Evolutionary conservation across 2,113 vertebrate genomes (phyloP).

Genomic region (Urocitellus parryii): DNA sequence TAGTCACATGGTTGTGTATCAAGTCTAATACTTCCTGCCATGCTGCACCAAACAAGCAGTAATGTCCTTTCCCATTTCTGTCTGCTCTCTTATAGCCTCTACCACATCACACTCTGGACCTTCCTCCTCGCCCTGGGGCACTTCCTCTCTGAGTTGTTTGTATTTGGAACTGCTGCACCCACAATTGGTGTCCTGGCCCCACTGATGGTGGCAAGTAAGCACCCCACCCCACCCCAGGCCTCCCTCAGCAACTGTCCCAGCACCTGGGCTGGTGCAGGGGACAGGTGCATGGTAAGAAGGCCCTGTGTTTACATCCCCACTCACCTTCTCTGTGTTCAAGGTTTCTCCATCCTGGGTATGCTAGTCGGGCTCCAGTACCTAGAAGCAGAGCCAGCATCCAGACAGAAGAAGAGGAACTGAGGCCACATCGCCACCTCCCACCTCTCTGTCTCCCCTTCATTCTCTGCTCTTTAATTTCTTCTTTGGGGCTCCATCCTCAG

Average conservation of each 20-base stretch:
- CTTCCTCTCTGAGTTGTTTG: constrained; percentile 95
- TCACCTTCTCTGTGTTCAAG: constrained; percentile 83
- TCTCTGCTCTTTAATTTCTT: not conserved
- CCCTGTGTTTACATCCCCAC: not conserved
- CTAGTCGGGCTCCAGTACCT: constrained; percentile 94
- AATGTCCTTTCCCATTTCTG: not conserved
- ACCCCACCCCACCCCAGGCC: not conserved
- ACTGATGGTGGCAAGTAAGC: constrained; percentile 95
- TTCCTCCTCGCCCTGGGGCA: constrained; percentile 96
- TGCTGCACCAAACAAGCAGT: too few species aligned
- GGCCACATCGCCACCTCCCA: constrained; percentile 35
- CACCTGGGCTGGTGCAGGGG: not conserved
- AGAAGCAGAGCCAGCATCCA: constrained; percentile 88
- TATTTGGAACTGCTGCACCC: constrained; percentile 95
- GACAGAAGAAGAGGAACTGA: constrained; percentile 96
- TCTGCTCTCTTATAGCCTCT: constrained; percentile 90
- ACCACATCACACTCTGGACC: constrained; percentile 96
- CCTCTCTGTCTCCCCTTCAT: not conserved
- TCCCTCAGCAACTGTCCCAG: not conserved
- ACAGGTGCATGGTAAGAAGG: too few species aligned
- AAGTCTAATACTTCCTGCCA: not conserved
- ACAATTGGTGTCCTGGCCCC: constrained; percentile 96
- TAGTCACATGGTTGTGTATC: not conserved
- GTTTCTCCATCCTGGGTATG: constrained; percentile 96
- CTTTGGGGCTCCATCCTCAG: not conserved